phyloP scores from a whole-genome alignment of 2,888 invertebrate genomes.

The Cancer borealis region DNA sequence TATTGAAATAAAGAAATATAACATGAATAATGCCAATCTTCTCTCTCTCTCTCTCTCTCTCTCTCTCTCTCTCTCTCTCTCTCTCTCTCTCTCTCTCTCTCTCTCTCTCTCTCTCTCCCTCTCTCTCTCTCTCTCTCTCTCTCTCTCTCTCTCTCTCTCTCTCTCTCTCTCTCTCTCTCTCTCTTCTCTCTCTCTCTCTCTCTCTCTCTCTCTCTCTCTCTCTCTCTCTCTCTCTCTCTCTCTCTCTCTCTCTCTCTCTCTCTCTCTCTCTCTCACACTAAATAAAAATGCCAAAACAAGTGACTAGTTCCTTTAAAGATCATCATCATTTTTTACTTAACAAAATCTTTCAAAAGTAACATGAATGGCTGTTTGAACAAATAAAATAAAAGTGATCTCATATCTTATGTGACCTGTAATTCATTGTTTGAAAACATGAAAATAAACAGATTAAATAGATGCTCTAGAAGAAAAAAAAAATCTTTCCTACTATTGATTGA shows the following conservation, averaged over 20 bases:
- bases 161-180: no score
- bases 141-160: no score
- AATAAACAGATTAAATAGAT: no score
- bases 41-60: no score
- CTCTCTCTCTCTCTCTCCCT: background rate
- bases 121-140: slow-evolving; percentile 3
- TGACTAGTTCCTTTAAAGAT: background rate
- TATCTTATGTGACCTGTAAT: background rate
- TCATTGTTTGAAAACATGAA: background rate
- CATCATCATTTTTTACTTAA: background rate
- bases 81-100: background rate
- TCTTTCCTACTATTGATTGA: no score
- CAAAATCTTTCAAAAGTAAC: background rate
- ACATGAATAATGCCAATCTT: no score
- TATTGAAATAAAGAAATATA: no score
- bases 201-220: no score
- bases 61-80: background rate
- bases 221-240: no score
- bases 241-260: background rate
- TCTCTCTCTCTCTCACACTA: no score
- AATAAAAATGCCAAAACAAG: background rate
- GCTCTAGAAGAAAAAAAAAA: no score
- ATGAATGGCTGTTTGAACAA: background rate
- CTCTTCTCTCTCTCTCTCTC: background rate
- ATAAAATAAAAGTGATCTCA: background rate